Base-by-base conservation (phyloP, 2,888 invertebrate genomes). In the Drosophila picticornis region DNA sequence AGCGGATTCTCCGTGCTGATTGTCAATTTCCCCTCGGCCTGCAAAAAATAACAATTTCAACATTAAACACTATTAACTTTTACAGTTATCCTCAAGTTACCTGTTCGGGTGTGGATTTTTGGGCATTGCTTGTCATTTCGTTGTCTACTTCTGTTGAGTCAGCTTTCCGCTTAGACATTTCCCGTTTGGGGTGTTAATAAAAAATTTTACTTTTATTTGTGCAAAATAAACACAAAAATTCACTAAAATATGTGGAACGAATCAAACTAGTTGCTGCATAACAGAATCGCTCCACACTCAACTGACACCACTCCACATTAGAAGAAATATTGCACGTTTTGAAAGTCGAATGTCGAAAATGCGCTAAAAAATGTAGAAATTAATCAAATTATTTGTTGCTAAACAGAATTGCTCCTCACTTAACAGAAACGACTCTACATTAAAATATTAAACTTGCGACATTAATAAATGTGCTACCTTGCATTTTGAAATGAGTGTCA, bases 91-190 rank as follows among this genome's bases (percentile, higher is more conserved):
- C 1, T 2, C 27, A 10, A 36, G 38, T 38, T 53, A 89, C 83
- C 68, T 61, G 10, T 7, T 34, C 34, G 6, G 38, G 4, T n/a
- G 25, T 57, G 2, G 55, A n/a, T 34, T 86, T 77, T n/a, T 63
- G 53, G 9, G 71, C 58, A 29, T 55, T 19, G 1, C 64, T 43
- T 36, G 62, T 58, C 90, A 84, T 90, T 48, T 68, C 58, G 16
- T 19, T 64, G 11, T 55, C 67, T 3, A 43, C 5, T 9, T 51
- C 60, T 40, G 57, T n/a, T 11, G 13, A 46, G n/a, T 83, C 81
- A 22, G 75, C 57, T 62, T 77, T 84, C 13, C 88, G 75, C 50
- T 89, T 89, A 38, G 90, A 74, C 84, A 89, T 84, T 43, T 40
- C 31, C 60, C 43, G 16, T 22, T 40, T 58, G 4, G n/a, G 7